Percentiles rank a stretch among this genome's conserved stretches.
Evolutionary conservation across 2,113 vertebrate genomes (phyloP).

Genomic region (Girardinichthys multiradiatus): DNA sequence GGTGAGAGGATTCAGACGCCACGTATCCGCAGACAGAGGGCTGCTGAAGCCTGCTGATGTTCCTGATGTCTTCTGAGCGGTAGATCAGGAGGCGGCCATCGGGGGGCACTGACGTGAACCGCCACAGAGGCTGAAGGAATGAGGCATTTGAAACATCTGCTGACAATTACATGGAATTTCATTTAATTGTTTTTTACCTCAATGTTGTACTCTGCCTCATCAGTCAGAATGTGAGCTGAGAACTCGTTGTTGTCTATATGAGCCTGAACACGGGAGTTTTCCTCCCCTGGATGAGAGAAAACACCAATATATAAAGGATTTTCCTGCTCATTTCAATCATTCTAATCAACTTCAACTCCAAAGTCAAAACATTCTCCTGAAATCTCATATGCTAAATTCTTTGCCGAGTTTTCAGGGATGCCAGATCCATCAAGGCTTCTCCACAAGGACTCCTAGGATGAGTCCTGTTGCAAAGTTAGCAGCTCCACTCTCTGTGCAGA

Average conservation of each 20-base stretch:
- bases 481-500: no score
- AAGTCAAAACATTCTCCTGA: neutral
- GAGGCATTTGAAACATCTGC: neutral
- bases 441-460: neutral
- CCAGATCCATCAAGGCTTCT: neutral
- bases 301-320: neutral
- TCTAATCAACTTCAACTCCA: neutral
- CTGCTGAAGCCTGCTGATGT: slow-evolving; percentile 87
- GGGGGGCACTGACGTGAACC: slow-evolving; percentile 82
- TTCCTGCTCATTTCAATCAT: neutral
- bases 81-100: slow-evolving; percentile 89
- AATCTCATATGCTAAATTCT: neutral
- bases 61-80: slow-evolving; percentile 92
- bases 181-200: slow-evolving; percentile 81
- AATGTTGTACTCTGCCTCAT: slow-evolving; percentile 89
- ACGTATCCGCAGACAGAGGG: slow-evolving; percentile 92
- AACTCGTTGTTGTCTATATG: slow-evolving; percentile 91
- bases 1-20: slow-evolving; percentile 72
- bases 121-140: slow-evolving; percentile 87
- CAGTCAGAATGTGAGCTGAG: slow-evolving; percentile 88
- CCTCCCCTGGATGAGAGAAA: slow-evolving; percentile 83
- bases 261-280: slow-evolving; percentile 91
- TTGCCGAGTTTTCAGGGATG: neutral
- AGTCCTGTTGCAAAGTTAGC: no score
- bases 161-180: no score